A percentile compares a stretch with the other conserved stretches of the same genome.
phyloP scores from a whole-genome alignment of 2,888 invertebrate species.

The Amphipoea lucens region DNA sequence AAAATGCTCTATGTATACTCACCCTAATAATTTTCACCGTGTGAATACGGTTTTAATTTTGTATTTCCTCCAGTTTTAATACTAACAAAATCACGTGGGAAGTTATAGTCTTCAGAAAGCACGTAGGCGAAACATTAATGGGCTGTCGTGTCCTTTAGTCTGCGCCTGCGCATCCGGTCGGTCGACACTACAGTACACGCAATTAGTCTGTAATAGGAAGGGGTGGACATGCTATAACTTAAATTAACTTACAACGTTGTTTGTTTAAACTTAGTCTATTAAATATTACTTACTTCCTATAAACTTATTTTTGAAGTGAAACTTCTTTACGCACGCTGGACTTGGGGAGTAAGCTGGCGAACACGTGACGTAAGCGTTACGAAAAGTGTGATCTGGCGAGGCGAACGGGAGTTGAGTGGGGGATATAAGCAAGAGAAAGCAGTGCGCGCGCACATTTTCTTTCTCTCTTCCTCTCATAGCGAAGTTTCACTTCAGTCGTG shows the following conservation, averaged over 20 bases:
- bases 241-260: not conserved
- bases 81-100: conserved; percentile 8
- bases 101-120: conserved; percentile 21
- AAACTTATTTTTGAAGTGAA: too few relatives aligned
- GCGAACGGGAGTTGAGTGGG: too few relatives aligned
- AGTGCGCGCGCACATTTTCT: too few relatives aligned
- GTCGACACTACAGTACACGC: conserved; percentile 13
- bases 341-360: too few relatives aligned
- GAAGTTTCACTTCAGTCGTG: too few relatives aligned
- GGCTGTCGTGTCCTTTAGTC: conserved; percentile 14
- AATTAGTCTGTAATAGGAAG: conserved; percentile 8
- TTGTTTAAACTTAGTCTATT: not conserved
- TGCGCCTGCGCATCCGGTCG: conserved; percentile 33
- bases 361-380: too few relatives aligned
- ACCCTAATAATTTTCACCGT: not conserved
- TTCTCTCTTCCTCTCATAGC: too few relatives aligned
- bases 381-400: too few relatives aligned
- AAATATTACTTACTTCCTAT: not conserved
- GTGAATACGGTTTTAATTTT: not conserved
- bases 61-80: not conserved
- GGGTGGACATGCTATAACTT: conserved; percentile 1
- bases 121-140: conserved; percentile 23
- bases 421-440: too few relatives aligned
- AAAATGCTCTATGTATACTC: too few relatives aligned
- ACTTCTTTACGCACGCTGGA: too few relatives aligned